phyloP scores from a whole-genome alignment of 2,113 vertebrate genomes.

The Ancistrus triradiatus region DNA sequence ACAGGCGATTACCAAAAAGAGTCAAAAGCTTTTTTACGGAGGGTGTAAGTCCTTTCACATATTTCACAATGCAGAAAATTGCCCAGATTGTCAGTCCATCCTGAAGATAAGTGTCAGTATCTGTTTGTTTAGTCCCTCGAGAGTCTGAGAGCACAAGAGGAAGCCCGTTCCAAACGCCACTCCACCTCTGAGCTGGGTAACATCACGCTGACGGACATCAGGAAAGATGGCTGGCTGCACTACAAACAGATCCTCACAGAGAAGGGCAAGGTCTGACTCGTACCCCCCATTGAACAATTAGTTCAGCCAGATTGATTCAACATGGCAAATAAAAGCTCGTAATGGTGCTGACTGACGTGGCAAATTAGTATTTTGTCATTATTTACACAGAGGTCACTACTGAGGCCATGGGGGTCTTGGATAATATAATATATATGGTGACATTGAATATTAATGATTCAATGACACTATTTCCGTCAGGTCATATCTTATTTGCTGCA shows the following conservation, averaged over 20 bases:
- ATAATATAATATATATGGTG: no score
- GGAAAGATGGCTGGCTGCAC: conserved; percentile 91
- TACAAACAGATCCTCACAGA: conserved; percentile 96
- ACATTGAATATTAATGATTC: no score
- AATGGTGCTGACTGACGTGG: no score
- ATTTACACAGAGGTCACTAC: no score
- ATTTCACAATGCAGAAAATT: neutral
- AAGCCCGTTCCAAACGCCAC: conserved; percentile 81
- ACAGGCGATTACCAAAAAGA: conserved; percentile 75
- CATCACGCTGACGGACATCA: conserved; percentile 78
- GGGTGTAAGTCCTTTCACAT: conserved; percentile 72
- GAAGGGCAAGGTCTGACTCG: conserved; percentile 85
- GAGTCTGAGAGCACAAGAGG: conserved; percentile 80
- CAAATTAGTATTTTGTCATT: no score
- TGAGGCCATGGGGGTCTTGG: no score
- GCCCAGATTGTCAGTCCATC: neutral
- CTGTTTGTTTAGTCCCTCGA: conserved; percentile 80
- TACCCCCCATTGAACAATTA: neutral
- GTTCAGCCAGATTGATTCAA: no score
- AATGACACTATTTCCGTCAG: no score
- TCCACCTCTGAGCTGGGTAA: conserved; percentile 90
- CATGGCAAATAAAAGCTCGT: no score
- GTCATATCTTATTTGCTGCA: no score
- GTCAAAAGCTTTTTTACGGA: conserved; percentile 95
- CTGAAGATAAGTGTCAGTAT: conserved; percentile 6